Base-by-base conservation (phyloP, 2,113 vertebrate genomes). In the Globicephala melas region DNA sequence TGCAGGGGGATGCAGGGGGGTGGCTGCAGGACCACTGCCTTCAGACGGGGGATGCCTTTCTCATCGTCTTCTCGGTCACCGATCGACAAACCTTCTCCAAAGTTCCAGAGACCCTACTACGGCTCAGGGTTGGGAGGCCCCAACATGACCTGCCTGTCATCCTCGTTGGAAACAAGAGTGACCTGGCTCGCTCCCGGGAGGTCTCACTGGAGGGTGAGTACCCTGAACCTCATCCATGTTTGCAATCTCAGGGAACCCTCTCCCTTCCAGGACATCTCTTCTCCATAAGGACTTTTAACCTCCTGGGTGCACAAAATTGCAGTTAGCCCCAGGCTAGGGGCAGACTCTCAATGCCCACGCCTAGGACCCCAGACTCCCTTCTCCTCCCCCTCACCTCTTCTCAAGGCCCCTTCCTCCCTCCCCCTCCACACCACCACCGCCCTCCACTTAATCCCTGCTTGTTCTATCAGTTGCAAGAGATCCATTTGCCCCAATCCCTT, bases 101-200 rank as follows among this genome's bases (percentile, higher is more conserved):
- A 79, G 99, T 99, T 1, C 99, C 99, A 77, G 99, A 99, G 47
- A 98, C 97, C 13, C 92, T 98, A 44, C 98, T 99, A 44, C 98
- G 99, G 63, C 99, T 99, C 33, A 99, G 99, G 60, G 98, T 99
- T 65, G 99, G 99, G 83, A 98, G 99, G 97, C 99, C 98, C n/a
- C 99, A 99, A 89, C 99, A 99, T 1, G 99, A 99, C 77, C 99
- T 99, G 53, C 99, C 99, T 82, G 99, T 99, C 97, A 99, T 99
- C 98, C 98, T 99, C 2, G 99, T 99, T 18, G 99, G 99, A 92
- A 99, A 99, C 97, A 99, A 99, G 98, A 99, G 99, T 3, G 99
- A 99, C 97, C 98, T 99, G 14, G 99, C 99, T 0, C 99, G 99
- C 60, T 99, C 99, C 1, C 98, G 99, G 41, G 99, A 99, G 93